Evolutionary conservation across 2,797 vertebrate species (phyloP).

Genomic region (Crossoptilon crossoptilon): DNA sequence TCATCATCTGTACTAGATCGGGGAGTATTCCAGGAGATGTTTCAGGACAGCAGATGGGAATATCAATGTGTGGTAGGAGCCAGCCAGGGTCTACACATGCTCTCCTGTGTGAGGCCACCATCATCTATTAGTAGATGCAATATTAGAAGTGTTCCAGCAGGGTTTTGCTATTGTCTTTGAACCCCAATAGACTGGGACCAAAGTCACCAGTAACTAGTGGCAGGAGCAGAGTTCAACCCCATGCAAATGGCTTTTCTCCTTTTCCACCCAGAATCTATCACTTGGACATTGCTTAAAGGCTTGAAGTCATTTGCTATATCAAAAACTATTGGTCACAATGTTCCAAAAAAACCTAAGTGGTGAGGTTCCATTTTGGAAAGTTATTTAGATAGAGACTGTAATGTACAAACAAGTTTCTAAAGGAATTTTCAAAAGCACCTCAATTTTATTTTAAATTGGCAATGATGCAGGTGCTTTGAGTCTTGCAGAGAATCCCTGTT

Average conservation of each 20-base stretch:
- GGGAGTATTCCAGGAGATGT: not conserved
- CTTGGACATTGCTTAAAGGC: not conserved
- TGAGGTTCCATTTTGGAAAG: not conserved
- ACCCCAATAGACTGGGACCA: not conserved
- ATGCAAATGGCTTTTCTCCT: not conserved
- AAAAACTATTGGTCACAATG: rapidly evolving
- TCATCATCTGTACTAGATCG: rapidly evolving
- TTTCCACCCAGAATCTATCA: not conserved
- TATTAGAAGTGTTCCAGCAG: not conserved
- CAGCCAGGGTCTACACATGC: rapidly evolving
- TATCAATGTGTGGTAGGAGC: not conserved
- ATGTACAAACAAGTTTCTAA: not conserved
- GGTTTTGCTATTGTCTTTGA: rapidly evolving
- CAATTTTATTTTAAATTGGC: not conserved
- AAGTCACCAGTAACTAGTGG: not conserved
- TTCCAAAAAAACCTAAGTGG: not conserved
- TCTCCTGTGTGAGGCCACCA: not conserved
- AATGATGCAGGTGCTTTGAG: conserved; percentile 8
- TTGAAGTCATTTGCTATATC: not conserved
- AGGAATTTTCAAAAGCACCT: not conserved
- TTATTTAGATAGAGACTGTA: not conserved
- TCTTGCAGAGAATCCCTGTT: not conserved
- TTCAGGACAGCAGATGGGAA: not conserved
- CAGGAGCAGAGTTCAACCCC: not conserved
- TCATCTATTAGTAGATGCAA: not conserved